Base-by-base conservation (phyloP, 2,888 invertebrate genomes). In the Cotesia congregata region DNA sequence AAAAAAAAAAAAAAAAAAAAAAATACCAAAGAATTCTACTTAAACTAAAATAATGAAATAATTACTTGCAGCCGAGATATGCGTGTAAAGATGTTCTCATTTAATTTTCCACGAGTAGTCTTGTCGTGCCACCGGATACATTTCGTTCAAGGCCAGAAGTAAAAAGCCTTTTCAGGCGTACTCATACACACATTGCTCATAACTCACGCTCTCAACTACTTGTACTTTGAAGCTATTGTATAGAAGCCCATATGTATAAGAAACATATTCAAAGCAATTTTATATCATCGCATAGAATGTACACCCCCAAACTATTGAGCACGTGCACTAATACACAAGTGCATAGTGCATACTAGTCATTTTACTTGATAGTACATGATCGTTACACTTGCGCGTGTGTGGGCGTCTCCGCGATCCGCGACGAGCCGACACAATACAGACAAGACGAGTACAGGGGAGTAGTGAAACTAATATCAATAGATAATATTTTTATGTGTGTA, bases 81-180 rank as follows among this genome's bases (percentile, higher is more conserved):
- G 62, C 15, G 62, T 62, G 20, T 62, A 62, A 17, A 65, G 65
- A 65, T 9, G 38, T 20, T 20, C 65, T 65, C 38, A 30, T 30
- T 39, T 30, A 40, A 62, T 72, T 60, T 72, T 72, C 71, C 71
- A 62, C 61, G 7, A 39, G 30, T 3, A 30, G 12, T 38, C 62
- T 72, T 12, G 39, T 50, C 71, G 12, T 85, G 85, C 86, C 86
- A 85, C 87, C 87, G 87, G 88, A 87, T 88, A 88, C 87, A 88
- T 88, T 87, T 87, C 86, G 87, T 87, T 88, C 88, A 89, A 89
- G 88, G 89, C 86, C 87, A 85, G 83, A 88, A 86, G 88, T 88
- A 81, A 88, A 88, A 88, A 87, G 87, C 86, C 87, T 88, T 89
- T 88, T 88, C 85, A 86, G 84, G 85, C 86, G 83, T 85, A 85